phyloP scores from a whole-genome alignment of 2,888 invertebrate species.

The Polydrusus tereticollis region DNA sequence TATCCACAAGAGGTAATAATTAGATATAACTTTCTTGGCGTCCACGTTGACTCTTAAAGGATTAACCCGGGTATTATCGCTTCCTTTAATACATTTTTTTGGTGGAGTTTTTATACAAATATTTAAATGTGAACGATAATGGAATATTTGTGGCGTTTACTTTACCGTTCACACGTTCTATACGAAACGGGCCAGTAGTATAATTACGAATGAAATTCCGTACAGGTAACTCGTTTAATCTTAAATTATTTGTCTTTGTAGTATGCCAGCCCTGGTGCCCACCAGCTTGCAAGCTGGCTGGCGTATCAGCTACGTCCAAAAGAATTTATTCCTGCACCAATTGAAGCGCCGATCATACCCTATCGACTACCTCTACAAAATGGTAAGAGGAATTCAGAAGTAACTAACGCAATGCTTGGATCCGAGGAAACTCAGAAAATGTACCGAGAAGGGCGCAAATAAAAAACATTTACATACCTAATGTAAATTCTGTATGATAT shows the following conservation, averaged over 20 bases:
- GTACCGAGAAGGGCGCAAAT: conserved; percentile 59
- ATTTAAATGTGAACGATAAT: too few relatives aligned
- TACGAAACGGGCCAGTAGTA: too few relatives aligned
- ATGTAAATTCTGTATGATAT: conserved; percentile 4
- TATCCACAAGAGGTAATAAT: too few relatives aligned
- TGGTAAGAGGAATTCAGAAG: conserved; percentile 62
- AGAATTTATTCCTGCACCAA: conserved; percentile 56
- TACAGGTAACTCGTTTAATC: not conserved
- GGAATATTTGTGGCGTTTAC: too few relatives aligned
- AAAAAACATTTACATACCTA: not conserved
- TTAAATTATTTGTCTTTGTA: conserved; percentile 16
- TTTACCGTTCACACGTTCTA: too few relatives aligned
- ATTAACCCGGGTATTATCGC: too few relatives aligned
- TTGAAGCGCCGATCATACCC: conserved; percentile 58
- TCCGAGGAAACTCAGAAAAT: conserved; percentile 62
- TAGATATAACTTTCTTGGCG: too few relatives aligned
- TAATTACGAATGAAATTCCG: too few relatives aligned
- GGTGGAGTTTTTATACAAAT: too few relatives aligned
- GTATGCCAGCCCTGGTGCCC: conserved; percentile 60
- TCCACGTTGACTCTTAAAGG: too few relatives aligned
- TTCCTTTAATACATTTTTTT: too few relatives aligned
- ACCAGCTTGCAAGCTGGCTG: conserved; percentile 63
- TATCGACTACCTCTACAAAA: conserved; percentile 57
- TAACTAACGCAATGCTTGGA: conserved; percentile 61
- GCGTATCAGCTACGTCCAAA: conserved; percentile 60